Percentiles rank a stretch among this genome's conserved stretches.
phyloP scores from a whole-genome alignment of 2,113 vertebrate genomes.

The Acrocephalus arundinaceus region DNA sequence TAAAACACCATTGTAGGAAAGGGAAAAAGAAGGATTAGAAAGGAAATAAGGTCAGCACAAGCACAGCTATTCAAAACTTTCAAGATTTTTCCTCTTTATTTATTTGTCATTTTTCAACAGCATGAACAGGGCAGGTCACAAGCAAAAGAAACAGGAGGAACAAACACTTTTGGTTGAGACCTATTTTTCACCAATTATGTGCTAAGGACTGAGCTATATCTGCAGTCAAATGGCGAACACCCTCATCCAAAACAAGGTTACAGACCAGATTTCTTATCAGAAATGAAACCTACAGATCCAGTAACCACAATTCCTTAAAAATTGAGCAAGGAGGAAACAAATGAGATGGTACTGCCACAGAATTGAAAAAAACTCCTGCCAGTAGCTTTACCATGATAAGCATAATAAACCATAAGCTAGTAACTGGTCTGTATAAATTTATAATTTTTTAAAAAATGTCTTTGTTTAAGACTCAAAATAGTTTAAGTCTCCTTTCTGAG shows the following conservation, averaged over 20 bases:
- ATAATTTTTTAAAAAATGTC: not conserved
- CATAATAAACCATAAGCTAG: not conserved
- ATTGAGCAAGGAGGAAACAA: not conserved
- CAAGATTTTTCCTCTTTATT: not conserved
- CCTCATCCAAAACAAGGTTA: not conserved
- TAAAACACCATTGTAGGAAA: not conserved
- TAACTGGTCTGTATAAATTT: not conserved
- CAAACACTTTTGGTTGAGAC: not conserved
- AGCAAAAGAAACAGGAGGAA: not conserved
- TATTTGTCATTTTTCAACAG: not conserved
- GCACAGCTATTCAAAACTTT: not conserved
- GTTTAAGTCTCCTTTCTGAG: not conserved
- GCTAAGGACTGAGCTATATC: not conserved
- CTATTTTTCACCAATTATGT: not conserved
- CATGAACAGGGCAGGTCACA: not conserved
- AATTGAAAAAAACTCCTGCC: not conserved
- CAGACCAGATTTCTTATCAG: not conserved
- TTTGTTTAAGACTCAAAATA: not conserved
- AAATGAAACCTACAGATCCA: not conserved
- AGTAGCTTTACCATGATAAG: not conserved
- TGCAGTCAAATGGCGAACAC: not conserved
- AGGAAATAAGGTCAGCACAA: not conserved
- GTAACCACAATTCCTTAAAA: not conserved
- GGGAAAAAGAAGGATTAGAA: not conserved
- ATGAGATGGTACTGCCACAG: not conserved